phyloP scores from a whole-genome alignment of 1,140 invertebrate species.

The Thaumatotibia leucotreta region DNA sequence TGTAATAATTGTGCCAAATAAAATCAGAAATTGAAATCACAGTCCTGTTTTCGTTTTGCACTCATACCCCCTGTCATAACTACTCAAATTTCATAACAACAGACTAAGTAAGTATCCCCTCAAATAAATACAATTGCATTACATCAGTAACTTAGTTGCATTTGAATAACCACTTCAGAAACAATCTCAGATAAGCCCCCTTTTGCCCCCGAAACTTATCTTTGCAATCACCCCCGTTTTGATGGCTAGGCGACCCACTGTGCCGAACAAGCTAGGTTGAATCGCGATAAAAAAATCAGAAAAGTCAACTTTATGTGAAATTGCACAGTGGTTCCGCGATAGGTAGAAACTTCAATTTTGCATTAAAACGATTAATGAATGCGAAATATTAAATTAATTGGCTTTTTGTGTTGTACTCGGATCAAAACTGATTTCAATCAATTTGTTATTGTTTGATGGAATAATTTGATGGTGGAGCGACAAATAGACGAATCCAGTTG shows the following conservation, averaged over 20 bases:
- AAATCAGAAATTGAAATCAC: no score
- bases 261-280: not conserved
- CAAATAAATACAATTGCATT: constrained; percentile 13
- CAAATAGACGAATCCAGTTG: constrained; percentile 34
- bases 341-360: not conserved
- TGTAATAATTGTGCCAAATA: no score
- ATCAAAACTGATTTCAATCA: constrained; percentile 38
- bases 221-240: not conserved
- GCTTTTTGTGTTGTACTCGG: constrained; percentile 23
- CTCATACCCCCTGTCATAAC: constrained; percentile 4
- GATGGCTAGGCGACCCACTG: not conserved
- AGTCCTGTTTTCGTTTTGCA: constrained; percentile 10
- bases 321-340: not conserved
- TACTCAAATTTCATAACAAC: constrained; percentile 5
- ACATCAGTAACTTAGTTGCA: constrained; percentile 26
- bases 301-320: not conserved
- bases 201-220: constrained; percentile 22
- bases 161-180: constrained; percentile 46
- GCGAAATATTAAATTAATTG: constrained; percentile 26
- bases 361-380: constrained; percentile 22
- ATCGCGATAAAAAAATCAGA: not conserved
- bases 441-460: constrained; percentile 43
- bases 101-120: constrained; percentile 8
- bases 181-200: constrained; percentile 46
- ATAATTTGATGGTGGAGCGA: constrained; percentile 34